Evolutionary conservation across 2,888 invertebrate species (phyloP).

Genomic region (Toxonevra muliebris): DNA sequence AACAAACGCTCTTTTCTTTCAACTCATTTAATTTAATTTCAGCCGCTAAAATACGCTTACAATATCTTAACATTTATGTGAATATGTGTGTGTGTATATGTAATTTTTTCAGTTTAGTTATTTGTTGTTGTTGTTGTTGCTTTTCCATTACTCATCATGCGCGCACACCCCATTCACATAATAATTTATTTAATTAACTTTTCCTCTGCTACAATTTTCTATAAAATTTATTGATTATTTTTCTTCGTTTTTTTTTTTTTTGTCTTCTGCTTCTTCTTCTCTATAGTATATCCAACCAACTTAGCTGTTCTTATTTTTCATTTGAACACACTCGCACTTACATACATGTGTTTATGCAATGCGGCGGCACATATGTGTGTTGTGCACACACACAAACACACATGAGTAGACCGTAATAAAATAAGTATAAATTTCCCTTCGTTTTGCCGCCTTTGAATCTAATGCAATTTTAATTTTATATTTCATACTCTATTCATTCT

Average conservation of each 20-base stretch:
- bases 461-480: constrained; percentile 17
- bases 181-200: constrained; percentile 45
- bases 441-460: constrained; percentile 4
- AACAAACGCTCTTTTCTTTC: constrained; percentile 5
- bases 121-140: constrained; percentile 33
- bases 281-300: too few species aligned
- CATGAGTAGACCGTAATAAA: constrained; percentile 13
- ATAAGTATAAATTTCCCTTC: constrained; percentile 12
- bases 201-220: constrained; percentile 38
- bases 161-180: constrained; percentile 41
- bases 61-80: not conserved
- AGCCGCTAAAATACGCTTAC: constrained; percentile 2
- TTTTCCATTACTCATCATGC: constrained; percentile 28
- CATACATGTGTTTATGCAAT: constrained; percentile 13
- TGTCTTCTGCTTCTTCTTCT: not conserved
- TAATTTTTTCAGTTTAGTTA: constrained; percentile 25
- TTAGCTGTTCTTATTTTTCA: not conserved
- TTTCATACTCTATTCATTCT: not conserved
- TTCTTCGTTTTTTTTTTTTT: constrained; percentile 19
- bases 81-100: constrained; percentile 8
- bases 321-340: constrained; percentile 22
- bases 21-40: constrained; percentile 25
- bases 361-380: constrained; percentile 8
- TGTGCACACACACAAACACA: not conserved
- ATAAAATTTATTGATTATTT: constrained; percentile 44